Evolutionary conservation across 1,140 invertebrate genomes (phyloP).

Genomic region (Trichonephila clavata): DNA sequence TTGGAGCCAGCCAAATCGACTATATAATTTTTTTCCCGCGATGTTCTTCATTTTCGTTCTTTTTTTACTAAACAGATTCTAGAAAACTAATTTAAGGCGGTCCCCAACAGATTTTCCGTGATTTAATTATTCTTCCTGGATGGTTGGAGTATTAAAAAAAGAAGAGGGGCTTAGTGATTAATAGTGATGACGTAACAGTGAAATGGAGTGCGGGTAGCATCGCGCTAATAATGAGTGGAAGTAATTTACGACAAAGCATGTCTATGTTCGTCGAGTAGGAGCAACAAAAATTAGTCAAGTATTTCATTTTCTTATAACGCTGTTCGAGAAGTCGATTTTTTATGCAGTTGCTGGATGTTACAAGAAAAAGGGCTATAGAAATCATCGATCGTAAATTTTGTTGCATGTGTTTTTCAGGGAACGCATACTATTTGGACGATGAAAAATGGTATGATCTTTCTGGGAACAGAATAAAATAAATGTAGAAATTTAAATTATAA

Average conservation of each 20-base stretch:
- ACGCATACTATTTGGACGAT: background rate
- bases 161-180: slow-evolving; percentile 17
- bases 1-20: background rate
- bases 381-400: slow-evolving; percentile 14
- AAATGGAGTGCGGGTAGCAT: background rate
- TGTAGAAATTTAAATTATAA: too few species aligned
- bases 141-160: background rate
- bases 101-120: slow-evolving; percentile 51
- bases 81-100: slow-evolving; percentile 58
- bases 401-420: background rate
- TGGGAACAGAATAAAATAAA: background rate
- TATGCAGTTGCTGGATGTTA: background rate
- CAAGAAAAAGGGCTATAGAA: background rate
- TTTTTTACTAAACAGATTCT: slow-evolving; percentile 32
- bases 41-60: background rate
- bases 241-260: slow-evolving; percentile 21
- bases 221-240: slow-evolving; percentile 12
- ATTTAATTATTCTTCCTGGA: slow-evolving; percentile 53
- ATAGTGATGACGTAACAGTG: slow-evolving; percentile 38
- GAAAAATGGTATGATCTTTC: background rate
- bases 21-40: slow-evolving; percentile 11
- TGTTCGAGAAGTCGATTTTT: slow-evolving; percentile 15
- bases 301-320: slow-evolving; percentile 22
- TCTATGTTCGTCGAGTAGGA: background rate
- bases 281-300: background rate